These are phyloP conservation scores for Polypedilum vanderplanki DNA, from an alignment of 1,140 invertebrate genomes.

Conservation along the genomic window DNA sequence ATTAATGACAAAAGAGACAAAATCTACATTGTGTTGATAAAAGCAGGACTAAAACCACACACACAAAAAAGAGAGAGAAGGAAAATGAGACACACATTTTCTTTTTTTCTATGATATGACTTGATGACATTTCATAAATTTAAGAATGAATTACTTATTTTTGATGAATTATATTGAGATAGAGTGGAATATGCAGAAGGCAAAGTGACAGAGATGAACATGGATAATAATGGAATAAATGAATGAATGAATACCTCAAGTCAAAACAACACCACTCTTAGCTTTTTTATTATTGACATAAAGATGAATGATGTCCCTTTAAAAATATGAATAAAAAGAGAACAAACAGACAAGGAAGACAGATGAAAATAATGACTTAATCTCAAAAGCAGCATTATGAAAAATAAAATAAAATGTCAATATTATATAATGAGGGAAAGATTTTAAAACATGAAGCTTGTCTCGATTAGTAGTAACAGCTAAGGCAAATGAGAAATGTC, in stretches of 20 bases:
- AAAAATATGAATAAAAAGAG: background rate
- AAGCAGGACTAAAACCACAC: too few species aligned
- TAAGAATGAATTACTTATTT: constrained; percentile 13
- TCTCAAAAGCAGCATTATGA: background rate
- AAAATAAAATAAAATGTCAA: too few species aligned
- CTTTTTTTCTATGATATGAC: background rate
- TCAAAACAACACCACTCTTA: background rate
- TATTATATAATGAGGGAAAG: too few species aligned
- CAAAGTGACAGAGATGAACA: background rate
- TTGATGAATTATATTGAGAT: constrained; percentile 26
- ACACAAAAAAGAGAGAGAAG: background rate
- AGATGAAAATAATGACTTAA: background rate
- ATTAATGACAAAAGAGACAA: too few species aligned
- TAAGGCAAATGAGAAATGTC: too few species aligned
- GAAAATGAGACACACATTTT: background rate
- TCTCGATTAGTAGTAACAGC: too few species aligned
- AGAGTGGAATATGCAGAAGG: background rate
- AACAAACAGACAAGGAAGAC: background rate
- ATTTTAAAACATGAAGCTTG: too few species aligned
- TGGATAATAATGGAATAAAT: background rate
- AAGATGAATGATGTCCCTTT: constrained; percentile 16
- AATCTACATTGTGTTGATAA: too few species aligned
- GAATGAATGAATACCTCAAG: background rate
- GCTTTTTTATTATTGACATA: constrained; percentile 26
- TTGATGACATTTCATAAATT: constrained; percentile 28